Evolutionary conservation across 2,113 vertebrate genomes (phyloP).

Genomic region (Boulengeromyrus knoepffleri): DNA sequence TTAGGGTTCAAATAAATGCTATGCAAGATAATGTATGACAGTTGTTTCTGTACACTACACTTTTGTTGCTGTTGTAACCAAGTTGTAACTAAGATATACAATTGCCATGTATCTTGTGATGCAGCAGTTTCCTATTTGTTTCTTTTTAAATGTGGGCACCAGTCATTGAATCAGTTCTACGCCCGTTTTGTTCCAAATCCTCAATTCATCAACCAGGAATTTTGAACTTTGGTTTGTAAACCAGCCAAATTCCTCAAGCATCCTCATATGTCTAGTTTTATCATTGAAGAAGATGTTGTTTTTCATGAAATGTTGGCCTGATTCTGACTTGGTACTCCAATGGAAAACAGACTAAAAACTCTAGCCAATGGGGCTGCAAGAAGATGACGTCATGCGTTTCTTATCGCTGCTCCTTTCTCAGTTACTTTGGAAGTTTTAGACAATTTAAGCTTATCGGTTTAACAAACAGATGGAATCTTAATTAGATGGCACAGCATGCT

Average conservation of each 20-base stretch:
- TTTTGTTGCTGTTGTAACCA: not conserved
- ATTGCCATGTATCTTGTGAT: not conserved
- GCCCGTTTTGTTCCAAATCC: not conserved
- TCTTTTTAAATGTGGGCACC: not conserved
- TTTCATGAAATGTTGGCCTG: not conserved
- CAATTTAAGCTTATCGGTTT: not conserved
- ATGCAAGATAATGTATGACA: not conserved
- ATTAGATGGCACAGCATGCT: not conserved
- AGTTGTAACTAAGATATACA: not conserved
- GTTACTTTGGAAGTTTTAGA: not conserved
- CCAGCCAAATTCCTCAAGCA: not conserved
- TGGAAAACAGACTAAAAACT: not conserved
- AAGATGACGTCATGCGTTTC: not conserved
- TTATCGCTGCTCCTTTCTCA: not conserved
- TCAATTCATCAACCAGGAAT: not conserved
- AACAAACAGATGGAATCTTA: not conserved
- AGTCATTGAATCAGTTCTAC: not conserved
- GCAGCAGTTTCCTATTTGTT: not conserved
- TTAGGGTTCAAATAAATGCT: not conserved
- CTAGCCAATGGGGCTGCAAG: not conserved
- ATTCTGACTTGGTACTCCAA: not conserved
- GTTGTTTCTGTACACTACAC: not conserved
- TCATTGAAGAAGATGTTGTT: not conserved
- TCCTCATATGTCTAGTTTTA: not conserved
- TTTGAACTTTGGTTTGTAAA: not conserved